phyloP scores from a whole-genome alignment of 2,113 vertebrate genomes.

The Montifringilla adamsi region DNA sequence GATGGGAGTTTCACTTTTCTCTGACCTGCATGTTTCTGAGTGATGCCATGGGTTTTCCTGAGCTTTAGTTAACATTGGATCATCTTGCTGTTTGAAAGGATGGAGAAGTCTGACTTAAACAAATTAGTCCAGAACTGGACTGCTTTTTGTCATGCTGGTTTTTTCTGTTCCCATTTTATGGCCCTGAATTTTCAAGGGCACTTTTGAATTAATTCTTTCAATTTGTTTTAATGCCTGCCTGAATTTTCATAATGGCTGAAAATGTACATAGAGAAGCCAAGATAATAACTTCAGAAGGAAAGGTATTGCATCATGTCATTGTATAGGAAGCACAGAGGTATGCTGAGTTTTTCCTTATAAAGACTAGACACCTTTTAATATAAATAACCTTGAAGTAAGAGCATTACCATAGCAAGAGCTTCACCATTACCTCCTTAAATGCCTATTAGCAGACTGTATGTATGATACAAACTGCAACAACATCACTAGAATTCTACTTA shows the following conservation, averaged over 20 bases:
- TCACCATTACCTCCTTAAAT: neutral
- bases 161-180: neutral
- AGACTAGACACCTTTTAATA: neutral
- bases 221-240: neutral
- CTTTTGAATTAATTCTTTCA: neutral
- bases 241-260: neutral
- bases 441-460: neutral
- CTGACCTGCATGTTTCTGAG: neutral
- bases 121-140: neutral
- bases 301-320: neutral
- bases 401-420: neutral
- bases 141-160: neutral
- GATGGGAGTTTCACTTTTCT: neutral
- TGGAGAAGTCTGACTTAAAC: neutral
- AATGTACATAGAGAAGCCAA: neutral
- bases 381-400: constrained; percentile 24
- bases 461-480: neutral
- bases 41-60: neutral
- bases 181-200: neutral
- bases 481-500: neutral
- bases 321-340: neutral
- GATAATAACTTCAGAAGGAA: neutral
- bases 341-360: neutral
- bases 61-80: neutral
- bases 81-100: neutral